A percentile compares a stretch with the other conserved stretches of the same genome.
Conservation (phyloP, 2,888 invertebrate genomes). For the Auanema freiburgensis region DNA sequence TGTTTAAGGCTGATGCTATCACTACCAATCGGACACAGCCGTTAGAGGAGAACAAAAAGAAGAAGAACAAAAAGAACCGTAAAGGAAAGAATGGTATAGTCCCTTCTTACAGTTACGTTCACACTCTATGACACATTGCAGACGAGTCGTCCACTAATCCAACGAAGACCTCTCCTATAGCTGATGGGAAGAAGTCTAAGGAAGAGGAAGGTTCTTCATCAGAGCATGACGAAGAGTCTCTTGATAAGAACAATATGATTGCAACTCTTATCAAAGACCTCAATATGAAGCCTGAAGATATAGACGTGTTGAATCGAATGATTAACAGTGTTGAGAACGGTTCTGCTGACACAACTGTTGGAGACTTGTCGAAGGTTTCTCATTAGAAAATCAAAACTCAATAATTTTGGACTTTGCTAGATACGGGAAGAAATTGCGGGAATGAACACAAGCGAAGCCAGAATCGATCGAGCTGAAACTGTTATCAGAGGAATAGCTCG, state of each 20-base stretch:
- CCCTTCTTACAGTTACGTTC: too few relatives aligned
- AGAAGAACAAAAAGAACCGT: not conserved
- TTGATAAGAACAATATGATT: not conserved
- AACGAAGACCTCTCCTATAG: not conserved
- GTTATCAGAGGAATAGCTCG: conserved; percentile 3
- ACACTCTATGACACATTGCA: too few relatives aligned
- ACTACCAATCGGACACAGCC: too few relatives aligned
- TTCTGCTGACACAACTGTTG: conserved; percentile 1
- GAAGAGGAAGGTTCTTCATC: not conserved
- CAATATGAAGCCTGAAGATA: not conserved
- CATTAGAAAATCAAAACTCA: not conserved
- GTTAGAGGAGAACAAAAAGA: not conserved
- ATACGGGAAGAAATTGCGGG: conserved; percentile 5
- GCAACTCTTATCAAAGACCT: not conserved
- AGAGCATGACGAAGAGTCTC: not conserved
- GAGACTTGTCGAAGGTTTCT: conserved; percentile 4
- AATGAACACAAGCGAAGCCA: not conserved
- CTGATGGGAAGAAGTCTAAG: not conserved
- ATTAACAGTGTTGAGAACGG: conserved; percentile 2
- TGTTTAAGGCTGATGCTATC: too few relatives aligned
- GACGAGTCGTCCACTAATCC: not conserved
- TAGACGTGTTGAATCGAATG: not conserved
- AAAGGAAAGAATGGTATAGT: not conserved
- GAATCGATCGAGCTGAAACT: conserved; percentile 9
- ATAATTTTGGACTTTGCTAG: not conserved